Conservation (phyloP, 2,888 invertebrate genomes). For the Orgyia antiqua region DNA sequence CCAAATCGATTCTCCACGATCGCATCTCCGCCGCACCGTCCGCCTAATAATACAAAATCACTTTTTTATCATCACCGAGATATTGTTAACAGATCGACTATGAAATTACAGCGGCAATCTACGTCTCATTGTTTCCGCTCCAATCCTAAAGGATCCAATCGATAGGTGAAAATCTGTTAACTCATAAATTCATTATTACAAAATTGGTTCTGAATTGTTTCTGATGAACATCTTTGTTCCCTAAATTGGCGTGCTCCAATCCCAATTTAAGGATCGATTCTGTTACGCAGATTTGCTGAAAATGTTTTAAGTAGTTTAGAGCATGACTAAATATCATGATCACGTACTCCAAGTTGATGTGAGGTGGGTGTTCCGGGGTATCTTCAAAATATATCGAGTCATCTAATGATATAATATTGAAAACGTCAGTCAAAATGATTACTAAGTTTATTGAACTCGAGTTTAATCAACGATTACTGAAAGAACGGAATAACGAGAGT, state of each 20-base stretch:
- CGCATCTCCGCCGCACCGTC: constrained; percentile 57
- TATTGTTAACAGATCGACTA: constrained; percentile 67
- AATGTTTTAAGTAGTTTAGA: constrained; percentile 48
- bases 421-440: constrained; percentile 30
- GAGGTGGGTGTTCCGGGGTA: constrained; percentile 30
- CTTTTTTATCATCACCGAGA: constrained; percentile 58
- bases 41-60: constrained; percentile 63
- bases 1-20: constrained; percentile 68
- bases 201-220: constrained; percentile 71
- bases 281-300: constrained; percentile 50
- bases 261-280: constrained; percentile 32
- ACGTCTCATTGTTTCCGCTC: constrained; percentile 56
- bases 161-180: constrained; percentile 51
- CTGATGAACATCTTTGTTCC: constrained; percentile 69
- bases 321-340: constrained; percentile 46
- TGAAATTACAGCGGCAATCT: constrained; percentile 63
- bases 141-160: constrained; percentile 49
- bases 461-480: constrained; percentile 49
- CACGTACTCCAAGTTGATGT: constrained; percentile 28
- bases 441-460: constrained; percentile 47
- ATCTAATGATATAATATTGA: constrained; percentile 36
- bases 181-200: constrained; percentile 55
- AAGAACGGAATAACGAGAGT: constrained; percentile 44
- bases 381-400: constrained; percentile 18
- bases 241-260: constrained; percentile 51